A percentile compares a stretch with the other conserved stretches of the same genome.
phyloP scores from a whole-genome alignment of 2,113 vertebrate genomes.

The Bettongia penicillata region DNA sequence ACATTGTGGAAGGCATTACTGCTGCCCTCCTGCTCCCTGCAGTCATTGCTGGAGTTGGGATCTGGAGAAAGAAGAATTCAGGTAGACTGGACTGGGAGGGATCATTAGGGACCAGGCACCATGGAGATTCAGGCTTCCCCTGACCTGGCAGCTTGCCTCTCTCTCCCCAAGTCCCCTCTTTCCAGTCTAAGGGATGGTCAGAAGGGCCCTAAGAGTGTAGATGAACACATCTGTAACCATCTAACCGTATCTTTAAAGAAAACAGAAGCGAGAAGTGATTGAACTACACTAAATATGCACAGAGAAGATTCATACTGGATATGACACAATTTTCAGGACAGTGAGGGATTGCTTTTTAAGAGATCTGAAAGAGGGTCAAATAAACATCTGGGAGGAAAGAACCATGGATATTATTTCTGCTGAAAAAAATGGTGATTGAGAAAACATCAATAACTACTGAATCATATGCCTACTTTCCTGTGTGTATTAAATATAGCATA shows the following conservation, averaged over 20 bases:
- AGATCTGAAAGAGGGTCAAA: not conserved
- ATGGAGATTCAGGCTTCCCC: no score
- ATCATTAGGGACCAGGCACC: no score
- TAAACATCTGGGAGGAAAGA: not conserved
- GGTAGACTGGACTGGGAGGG: no score
- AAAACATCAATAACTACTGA: not conserved
- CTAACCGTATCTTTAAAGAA: not conserved
- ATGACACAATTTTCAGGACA: not conserved
- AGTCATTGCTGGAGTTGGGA: no score
- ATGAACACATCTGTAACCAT: no score
- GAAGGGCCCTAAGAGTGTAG: no score
- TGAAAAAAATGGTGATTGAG: not conserved
- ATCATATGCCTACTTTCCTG: not conserved
- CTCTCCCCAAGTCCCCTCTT: no score
- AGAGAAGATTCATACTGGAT: not conserved
- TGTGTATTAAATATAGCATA: not conserved
- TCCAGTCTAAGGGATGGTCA: no score
- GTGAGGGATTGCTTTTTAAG: not conserved
- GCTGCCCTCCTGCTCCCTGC: no score
- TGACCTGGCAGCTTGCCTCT: no score
- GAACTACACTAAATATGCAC: not conserved
- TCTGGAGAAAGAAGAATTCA: no score
- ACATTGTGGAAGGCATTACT: no score
- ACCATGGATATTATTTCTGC: not conserved
- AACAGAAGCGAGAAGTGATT: not conserved